Evolutionary conservation across 37 sponge, comb jelly and placozoan genomes (phyloP).

Genomic region (Halichondria panicea): DNA sequence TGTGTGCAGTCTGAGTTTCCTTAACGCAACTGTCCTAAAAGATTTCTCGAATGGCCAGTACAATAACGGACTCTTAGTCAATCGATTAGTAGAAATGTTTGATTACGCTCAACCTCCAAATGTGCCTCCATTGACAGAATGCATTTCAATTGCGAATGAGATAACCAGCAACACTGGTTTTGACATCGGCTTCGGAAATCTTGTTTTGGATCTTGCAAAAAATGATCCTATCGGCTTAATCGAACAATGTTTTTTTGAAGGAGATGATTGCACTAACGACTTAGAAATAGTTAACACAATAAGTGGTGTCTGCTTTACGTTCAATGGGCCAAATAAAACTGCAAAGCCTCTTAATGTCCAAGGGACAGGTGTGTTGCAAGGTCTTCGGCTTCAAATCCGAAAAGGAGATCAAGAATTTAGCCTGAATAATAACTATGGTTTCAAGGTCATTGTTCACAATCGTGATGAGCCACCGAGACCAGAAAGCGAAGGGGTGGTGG

Average conservation of each 20-base stretch:
- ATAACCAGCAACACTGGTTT: not conserved
- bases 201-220: not conserved
- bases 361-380: constrained; percentile 7
- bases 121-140: too few relatives aligned
- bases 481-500: constrained; percentile 12
- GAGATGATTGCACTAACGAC: constrained; percentile 1
- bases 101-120: too few relatives aligned
- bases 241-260: not conserved
- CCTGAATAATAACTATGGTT: not conserved
- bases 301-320: constrained; percentile 26
- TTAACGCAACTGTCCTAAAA: not conserved
- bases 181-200: not conserved
- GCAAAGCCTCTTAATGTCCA: not conserved
- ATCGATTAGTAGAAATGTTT: too few relatives aligned
- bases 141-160: not conserved
- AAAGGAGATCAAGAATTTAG: not conserved
- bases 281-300: constrained; percentile 8
- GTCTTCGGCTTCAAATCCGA: constrained; percentile 5
- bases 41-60: too few relatives aligned
- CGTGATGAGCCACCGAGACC: constrained; percentile 12
- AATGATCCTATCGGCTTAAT: not conserved
- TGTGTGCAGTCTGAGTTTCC: constrained; percentile 15
- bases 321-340: constrained; percentile 11
- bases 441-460: constrained; percentile 11
- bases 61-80: too few relatives aligned